Base-by-base conservation (phyloP, 2,797 vertebrate genomes). In the Poeciliopsis gracilis region DNA sequence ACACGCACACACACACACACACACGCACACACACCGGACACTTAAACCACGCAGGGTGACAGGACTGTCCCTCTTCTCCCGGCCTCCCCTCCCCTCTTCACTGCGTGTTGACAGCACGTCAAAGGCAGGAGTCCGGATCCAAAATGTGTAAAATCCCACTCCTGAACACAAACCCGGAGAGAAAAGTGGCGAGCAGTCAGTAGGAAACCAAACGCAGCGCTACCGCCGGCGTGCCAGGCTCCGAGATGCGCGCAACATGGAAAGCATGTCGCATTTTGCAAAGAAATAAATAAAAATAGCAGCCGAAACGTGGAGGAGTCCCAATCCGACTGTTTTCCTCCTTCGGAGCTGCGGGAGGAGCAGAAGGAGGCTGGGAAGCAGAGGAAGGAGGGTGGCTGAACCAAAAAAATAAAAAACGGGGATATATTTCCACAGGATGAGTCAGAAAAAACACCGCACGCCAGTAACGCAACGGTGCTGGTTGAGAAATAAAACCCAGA, bases 401-500 rank as follows among this genome's bases (percentile, higher is more conserved):
- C 25, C 25, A 69, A 75, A 61, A 51, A 73, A 78, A 47, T 13
- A 59, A 59, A 9, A 84, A 80, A 51, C 49, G 82, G 84, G 88
- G 88, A 82, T 91, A 87, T 89, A 93, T 91, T 87, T 92, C 91
- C 92, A 87, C 88, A 72, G 82, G 87, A 92, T 94, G 94, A 96
- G 94, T 95, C 95, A 93, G 91, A 93, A 82, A 45, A 51, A 95
- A 95, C 91, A 94, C 84, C 84, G 83, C 84, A 28, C 86, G 90
- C 87, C 84, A 87, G 94, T 96, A 96, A 94, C 91, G 90, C 92
- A 94, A 94, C 85, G 93, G 90, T 86, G 88, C 87, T 91, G 89
- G 90, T 90, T 87, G 83, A 82, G 84, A 92, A 93, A 93, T 86
- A 88, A 93, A 91, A 89, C 87, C 73, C 73, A 49, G 72, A 53